Evolutionary conservation across 2,888 invertebrate species (phyloP).

Genomic region (Trichacis sp.): DNA sequence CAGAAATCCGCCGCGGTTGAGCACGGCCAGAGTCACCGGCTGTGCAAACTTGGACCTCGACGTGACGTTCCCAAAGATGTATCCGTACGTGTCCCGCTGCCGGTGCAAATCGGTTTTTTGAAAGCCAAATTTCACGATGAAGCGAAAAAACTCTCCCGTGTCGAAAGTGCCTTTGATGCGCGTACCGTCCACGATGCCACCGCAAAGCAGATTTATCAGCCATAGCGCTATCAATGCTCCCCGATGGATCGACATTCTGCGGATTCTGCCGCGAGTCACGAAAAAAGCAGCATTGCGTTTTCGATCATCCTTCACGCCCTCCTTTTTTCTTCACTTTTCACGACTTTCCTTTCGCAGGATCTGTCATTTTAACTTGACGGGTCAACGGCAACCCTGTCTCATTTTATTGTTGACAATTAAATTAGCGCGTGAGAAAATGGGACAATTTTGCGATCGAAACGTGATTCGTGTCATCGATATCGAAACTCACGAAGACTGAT

Average conservation of each 20-base stretch:
- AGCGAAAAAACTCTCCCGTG: constrained; percentile 85
- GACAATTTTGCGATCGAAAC: too few relatives aligned
- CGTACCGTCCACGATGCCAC: constrained; percentile 57
- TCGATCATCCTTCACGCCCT: too few relatives aligned
- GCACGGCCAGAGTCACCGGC: constrained; percentile 87
- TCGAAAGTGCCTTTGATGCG: constrained; percentile 77
- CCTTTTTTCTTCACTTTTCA: too few relatives aligned
- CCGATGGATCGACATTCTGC: constrained; percentile 28
- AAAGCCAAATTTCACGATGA: constrained; percentile 95
- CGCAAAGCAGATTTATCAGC: constrained; percentile 18
- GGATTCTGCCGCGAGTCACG: not conserved
- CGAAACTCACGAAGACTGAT: too few relatives aligned
- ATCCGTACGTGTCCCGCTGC: constrained; percentile 89
- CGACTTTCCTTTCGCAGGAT: too few relatives aligned
- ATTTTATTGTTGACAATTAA: too few relatives aligned
- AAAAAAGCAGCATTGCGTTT: too few relatives aligned
- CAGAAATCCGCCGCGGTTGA: constrained; percentile 89
- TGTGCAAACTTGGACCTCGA: constrained; percentile 76
- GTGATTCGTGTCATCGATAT: too few relatives aligned
- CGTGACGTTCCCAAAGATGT: constrained; percentile 96
- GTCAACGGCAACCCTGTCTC: too few relatives aligned
- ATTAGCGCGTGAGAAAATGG: too few relatives aligned
- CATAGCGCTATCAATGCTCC: constrained; percentile 22
- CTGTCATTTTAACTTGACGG: too few relatives aligned
- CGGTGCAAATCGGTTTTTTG: constrained; percentile 93